A percentile compares a stretch with the other conserved stretches of the same genome.
These are phyloP conservation scores for Emydoidea blandingii DNA, from an alignment of 2,797 vertebrate genomes.

Conservation along the genomic window DNA sequence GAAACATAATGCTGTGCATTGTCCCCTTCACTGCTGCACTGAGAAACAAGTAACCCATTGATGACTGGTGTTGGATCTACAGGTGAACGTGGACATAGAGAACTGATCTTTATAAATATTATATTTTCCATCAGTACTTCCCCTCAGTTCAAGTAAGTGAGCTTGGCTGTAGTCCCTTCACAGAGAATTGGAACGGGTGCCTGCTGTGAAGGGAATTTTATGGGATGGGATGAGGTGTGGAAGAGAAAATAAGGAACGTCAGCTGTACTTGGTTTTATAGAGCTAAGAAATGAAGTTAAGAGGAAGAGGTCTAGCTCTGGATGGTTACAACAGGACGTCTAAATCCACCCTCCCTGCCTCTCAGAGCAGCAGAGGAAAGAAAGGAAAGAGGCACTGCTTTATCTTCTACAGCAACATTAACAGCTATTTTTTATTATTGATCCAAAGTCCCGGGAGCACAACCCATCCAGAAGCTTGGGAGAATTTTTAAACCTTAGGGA, in stretches of 20 bases:
- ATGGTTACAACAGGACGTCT: neutral
- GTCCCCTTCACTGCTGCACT: neutral
- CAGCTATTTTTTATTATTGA: rapidly evolving
- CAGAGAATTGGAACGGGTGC: neutral
- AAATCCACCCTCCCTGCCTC: neutral
- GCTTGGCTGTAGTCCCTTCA: neutral
- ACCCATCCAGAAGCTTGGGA: neutral
- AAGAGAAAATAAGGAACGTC: neutral
- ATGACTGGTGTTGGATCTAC: neutral
- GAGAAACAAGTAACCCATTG: neutral
- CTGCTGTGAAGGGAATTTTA: neutral
- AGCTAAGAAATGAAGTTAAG: neutral
- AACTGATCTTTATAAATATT: neutral
- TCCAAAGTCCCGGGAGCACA: neutral
- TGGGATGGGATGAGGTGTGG: neutral
- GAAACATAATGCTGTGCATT: neutral
- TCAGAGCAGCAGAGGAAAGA: neutral
- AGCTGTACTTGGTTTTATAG: neutral
- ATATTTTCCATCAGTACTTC: neutral
- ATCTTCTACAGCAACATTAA: neutral
- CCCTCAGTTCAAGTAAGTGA: neutral
- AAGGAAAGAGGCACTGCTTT: neutral
- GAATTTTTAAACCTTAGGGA: neutral
- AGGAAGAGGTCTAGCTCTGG: neutral
- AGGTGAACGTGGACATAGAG: neutral